Base-by-base conservation (phyloP, 2,113 vertebrate species). In the Alexandromys fortis region DNA sequence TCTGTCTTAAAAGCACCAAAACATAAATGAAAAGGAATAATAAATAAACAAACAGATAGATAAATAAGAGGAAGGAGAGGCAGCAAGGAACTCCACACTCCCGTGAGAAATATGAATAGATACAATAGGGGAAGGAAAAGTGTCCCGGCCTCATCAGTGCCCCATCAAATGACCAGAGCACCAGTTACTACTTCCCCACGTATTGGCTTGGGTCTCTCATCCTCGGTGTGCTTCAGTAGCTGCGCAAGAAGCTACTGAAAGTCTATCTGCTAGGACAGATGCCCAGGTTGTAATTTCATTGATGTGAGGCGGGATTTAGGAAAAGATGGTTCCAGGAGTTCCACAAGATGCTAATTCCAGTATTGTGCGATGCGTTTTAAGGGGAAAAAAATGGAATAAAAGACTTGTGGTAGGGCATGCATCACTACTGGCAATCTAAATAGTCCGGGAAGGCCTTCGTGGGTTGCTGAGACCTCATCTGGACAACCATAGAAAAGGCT, bases 241-340 rank as follows among this genome's bases (percentile, higher is more conserved):
- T 45, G 70, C 33, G 9, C 1, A 12, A 11, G 47, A 90, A 96
- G 30, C 38, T 77, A 42, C 67, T 16, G 49, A 17, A 83, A 77
- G 55, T 11, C 88, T 65, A 49, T 17, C 38, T 35, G 45, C 28
- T 4, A 7, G 47, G 17, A 28, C 26, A 45, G 35, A 35, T 5
- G 28, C 12, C 26, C 16, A 42, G 67, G 83, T 63, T 91, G 83
- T 75, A 47, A 77, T 72, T 89, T 86, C 72, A 28, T 55, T 86
- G 45, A 2, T 63, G 35, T 47, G 9, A 19, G 6, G 30, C 72
- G 14, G 45, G 45, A 89, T 4, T 35, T n/a, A 75, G 12, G 42
- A 5, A 55, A 38, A 58, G 75, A 21, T 28, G 73, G 42, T 97
- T 96, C 86, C 77, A 58, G 87, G 28, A 67, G 63, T 86, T 95